Conservation (phyloP, 2,888 invertebrate genomes). For the Cerastoderma edule region DNA sequence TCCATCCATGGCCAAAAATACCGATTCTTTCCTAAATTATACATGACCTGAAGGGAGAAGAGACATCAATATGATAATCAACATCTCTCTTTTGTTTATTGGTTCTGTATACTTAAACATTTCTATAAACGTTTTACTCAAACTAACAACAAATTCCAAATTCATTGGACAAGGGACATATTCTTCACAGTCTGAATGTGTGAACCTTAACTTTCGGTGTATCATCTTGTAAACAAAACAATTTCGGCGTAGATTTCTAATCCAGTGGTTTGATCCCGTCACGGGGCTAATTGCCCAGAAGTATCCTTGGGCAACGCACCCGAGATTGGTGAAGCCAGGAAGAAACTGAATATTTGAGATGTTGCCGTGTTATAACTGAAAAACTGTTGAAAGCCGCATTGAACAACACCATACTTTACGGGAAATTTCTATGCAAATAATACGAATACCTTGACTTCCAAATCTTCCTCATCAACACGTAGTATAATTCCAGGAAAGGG, state of each 20-base stretch:
- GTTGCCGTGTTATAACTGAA: too few relatives aligned
- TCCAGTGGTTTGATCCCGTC: not conserved
- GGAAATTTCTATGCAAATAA: too few relatives aligned
- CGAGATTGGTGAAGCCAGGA: too few relatives aligned
- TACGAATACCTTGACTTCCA: too few relatives aligned
- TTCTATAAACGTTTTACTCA: not conserved
- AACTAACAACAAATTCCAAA: not conserved
- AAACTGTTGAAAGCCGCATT: too few relatives aligned
- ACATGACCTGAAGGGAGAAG: conserved; percentile 3
- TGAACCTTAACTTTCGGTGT: not conserved
- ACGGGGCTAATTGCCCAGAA: not conserved
- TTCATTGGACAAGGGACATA: not conserved
- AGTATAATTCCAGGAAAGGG: too few relatives aligned
- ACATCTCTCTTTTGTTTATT: conserved; percentile 4
- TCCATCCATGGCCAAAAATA: conserved; percentile 12
- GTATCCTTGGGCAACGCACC: not conserved
- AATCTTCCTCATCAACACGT: too few relatives aligned
- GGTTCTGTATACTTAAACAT: not conserved
- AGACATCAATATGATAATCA: too few relatives aligned
- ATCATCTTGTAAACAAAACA: conserved; percentile 1
- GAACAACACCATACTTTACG: too few relatives aligned
- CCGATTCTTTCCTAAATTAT: not conserved
- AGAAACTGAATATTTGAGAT: too few relatives aligned
- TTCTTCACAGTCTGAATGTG: not conserved
- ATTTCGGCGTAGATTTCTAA: not conserved